Base-by-base conservation (phyloP, 2,888 invertebrate genomes). In the Dynastes tityus region DNA sequence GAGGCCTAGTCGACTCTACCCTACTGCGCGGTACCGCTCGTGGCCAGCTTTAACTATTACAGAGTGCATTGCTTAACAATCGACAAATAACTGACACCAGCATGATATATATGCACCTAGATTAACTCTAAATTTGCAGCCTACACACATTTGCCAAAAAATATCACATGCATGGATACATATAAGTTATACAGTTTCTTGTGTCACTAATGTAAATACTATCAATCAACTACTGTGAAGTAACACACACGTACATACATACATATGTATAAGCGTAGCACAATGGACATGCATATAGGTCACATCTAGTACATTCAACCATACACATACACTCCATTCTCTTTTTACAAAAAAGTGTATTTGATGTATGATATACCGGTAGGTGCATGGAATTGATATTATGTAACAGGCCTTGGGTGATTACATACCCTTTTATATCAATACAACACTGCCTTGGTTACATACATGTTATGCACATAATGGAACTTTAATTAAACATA, bases 341-440 rank as follows among this genome's bases (percentile, higher is more conserved):
- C 53, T 53, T 70, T 70, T 70, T 70, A 51, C 70, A 70, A 68
- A 51, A 29, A 53, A 51, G 40, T 22, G 5, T 37, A 53, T 70
- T 70, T 70, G 70, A 70, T 70, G 70, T 70, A 70, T 32, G 11
- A 27, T 51, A 51, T 29, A 51, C 53, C 1, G 29, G 70, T 53
- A 53, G 22, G 55, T 55, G 29, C n/a, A 29, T 37, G 70, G 32
- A 27, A n/a, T 29, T 51, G 51, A 70, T 70, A 2, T 51, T 32
- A 70, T 11, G 29, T 55, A 27, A 29, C 11, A 16, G 11, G 22
- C 53, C 9, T n/a, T 53, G 16, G 8, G 22, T 65, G 13, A n/a
- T 45, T 40, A n/a, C 70, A 70, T 13, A 2, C 51, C 32, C 45
- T 45, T 37, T 37, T 37, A 37, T 37, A 37, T 37, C 32, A 37